These are phyloP conservation scores for Aeoliscus strigatus DNA, from an alignment of 2,797 vertebrate species.

Conservation along the genomic window DNA sequence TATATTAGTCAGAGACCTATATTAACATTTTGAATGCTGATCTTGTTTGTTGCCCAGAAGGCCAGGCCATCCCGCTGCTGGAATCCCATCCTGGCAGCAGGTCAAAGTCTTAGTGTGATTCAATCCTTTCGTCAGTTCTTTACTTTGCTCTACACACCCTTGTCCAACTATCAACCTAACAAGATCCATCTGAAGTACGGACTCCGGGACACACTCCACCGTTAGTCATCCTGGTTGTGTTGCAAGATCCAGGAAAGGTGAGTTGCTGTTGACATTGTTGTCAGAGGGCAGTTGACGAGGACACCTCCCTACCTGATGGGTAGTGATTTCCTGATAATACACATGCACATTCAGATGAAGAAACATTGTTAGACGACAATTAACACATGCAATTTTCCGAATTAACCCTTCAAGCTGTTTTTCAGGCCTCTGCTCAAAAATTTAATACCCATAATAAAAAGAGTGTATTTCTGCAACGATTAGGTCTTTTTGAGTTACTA, in stretches of 20 bases:
- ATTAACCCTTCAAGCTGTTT: too few species aligned
- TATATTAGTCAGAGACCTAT: not conserved
- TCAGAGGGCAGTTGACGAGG: slow-evolving; percentile 29
- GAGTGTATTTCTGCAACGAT: too few species aligned
- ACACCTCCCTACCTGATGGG: slow-evolving; percentile 37
- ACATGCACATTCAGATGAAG: too few species aligned
- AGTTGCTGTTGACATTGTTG: slow-evolving; percentile 42
- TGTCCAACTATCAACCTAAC: slow-evolving; percentile 24
- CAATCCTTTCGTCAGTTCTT: slow-evolving; percentile 44
- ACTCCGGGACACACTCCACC: slow-evolving; percentile 31
- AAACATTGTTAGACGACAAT: too few species aligned
- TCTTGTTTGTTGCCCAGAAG: too few species aligned
- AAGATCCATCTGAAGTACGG: slow-evolving; percentile 26
- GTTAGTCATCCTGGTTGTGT: slow-evolving; percentile 56
- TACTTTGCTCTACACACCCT: slow-evolving; percentile 56
- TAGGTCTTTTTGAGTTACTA: too few species aligned
- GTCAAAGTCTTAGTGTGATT: slow-evolving; percentile 52
- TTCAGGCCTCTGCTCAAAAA: too few species aligned
- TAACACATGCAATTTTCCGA: too few species aligned
- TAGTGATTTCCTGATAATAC: slow-evolving; percentile 29
- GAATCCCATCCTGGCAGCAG: slow-evolving; percentile 42
- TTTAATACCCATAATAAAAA: too few species aligned
- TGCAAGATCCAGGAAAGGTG: slow-evolving; percentile 44
- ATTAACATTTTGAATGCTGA: too few species aligned
- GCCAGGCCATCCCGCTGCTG: slow-evolving; percentile 37